Evolutionary conservation across 2,113 vertebrate genomes (phyloP), one percentile per base, ranked within the genome.

Genomic region (Galeopterus variegatus): DNA sequence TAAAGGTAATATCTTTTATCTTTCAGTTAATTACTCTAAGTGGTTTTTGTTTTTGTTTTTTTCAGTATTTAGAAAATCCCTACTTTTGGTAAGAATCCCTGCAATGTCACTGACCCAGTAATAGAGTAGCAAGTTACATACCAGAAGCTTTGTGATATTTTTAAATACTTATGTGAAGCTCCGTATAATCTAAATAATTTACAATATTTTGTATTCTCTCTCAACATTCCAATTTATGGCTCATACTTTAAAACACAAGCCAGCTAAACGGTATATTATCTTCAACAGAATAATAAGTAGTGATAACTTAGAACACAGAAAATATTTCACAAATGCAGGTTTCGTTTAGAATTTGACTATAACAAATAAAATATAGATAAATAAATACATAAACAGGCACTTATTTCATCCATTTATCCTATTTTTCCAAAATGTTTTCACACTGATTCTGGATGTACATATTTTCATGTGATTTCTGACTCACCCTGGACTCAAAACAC

Each of bases 1-100:
- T 98, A 97, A 98, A 65, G 82, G 93, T 97, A 98, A 96, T 88
- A 98, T 93, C 50, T 98, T 98, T 98, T 98, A 90, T 86, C 82
- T 97, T 94, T 97, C 81, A 97, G 75, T 98, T 97, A 98, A 98
- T 96, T 97, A 88, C 92, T 97, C 1, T 94, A 96, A 98, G 91
- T 77, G 96, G 88, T 54, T 73, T 88, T 82, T 88, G 41, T 98
- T 98, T 33, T 14, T 56, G 17, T 56, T 56, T 56, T 56, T n/a
- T 56, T 56, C 23, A 6, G 70, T 65, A 19, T 97, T 97, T 97
- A 79, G 69, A 97, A 98, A 98, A 97, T 87, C 41, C 48, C 60
- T 79, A 90, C 36, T 98, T 98, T 97, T 95, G 94, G 45, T 96
- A 56, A 88, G 93, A 60, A 89, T 54, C 69, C 93, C 88, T 96